phyloP scores from a whole-genome alignment of 2,888 invertebrate species.

The Mycalesis mineus region DNA sequence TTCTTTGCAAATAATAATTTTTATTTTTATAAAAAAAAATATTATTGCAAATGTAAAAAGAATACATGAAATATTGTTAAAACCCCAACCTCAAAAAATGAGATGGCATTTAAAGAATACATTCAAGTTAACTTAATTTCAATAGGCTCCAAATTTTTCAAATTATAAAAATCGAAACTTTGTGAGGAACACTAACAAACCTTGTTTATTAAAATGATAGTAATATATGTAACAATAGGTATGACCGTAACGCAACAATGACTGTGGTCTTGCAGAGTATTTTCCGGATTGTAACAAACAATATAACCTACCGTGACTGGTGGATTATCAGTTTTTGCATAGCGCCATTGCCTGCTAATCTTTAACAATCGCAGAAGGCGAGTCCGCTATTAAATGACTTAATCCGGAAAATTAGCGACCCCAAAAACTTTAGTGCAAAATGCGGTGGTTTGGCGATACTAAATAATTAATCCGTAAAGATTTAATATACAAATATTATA shows the following conservation, averaged over 20 bases:
- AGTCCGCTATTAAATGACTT: neutral
- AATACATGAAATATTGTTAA: too few species aligned
- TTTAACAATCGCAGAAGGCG: neutral
- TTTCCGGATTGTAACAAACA: neutral
- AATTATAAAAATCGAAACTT: too few species aligned
- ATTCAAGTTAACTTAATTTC: constrained; percentile 20
- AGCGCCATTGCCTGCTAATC: neutral
- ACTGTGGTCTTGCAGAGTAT: neutral
- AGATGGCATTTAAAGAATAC: too few species aligned
- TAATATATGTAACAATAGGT: neutral
- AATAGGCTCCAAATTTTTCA: neutral
- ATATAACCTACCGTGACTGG: constrained; percentile 3
- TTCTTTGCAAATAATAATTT: too few species aligned
- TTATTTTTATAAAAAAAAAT: too few species aligned
- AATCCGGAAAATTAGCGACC: neutral
- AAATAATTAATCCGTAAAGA: too few species aligned
- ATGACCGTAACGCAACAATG: neutral
- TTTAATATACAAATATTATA: too few species aligned
- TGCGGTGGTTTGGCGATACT: too few species aligned
- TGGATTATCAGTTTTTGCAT: neutral
- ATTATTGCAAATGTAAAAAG: too few species aligned
- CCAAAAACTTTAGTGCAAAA: neutral
- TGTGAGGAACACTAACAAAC: too few species aligned
- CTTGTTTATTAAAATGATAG: too few species aligned
- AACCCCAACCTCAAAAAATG: too few species aligned